phyloP scores from a whole-genome alignment of 2,113 vertebrate species.

The Catagonus wagneri region DNA sequence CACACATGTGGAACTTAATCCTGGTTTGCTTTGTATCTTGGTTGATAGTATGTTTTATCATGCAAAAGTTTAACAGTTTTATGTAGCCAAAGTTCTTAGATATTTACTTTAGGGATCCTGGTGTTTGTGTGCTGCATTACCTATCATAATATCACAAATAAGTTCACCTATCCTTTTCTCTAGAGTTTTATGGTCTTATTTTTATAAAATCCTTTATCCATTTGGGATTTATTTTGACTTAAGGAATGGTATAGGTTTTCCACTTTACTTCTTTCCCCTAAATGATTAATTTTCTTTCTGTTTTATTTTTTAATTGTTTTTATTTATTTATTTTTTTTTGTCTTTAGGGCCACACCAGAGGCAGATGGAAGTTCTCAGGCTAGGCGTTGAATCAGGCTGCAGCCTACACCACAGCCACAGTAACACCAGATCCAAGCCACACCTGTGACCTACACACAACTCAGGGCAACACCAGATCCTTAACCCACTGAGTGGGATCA shows the following conservation, averaged over 20 bases:
- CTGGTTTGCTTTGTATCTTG: neutral
- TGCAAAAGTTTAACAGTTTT: neutral
- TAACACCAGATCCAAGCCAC: too few relatives aligned
- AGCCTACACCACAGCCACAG: too few relatives aligned
- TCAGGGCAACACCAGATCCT: too few relatives aligned
- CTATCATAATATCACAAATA: neutral
- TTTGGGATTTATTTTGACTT: constrained; percentile 51
- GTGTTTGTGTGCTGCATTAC: neutral
- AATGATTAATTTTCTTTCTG: neutral
- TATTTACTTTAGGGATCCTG: neutral
- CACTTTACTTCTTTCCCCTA: neutral
- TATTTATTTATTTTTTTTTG: too few relatives aligned
- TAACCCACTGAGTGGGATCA: too few relatives aligned
- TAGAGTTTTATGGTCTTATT: neutral
- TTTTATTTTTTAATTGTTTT: neutral
- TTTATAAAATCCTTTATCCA: constrained; percentile 5
- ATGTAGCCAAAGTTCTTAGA: neutral
- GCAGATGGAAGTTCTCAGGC: too few relatives aligned
- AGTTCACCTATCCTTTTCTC: constrained; percentile 15
- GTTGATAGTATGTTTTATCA: neutral
- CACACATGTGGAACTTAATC: neutral
- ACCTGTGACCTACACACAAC: too few relatives aligned
- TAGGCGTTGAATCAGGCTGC: too few relatives aligned
- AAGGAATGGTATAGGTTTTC: neutral
- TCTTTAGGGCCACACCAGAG: too few relatives aligned